These are phyloP conservation scores for Parasteatoda lunata DNA, from an alignment of 2,888 invertebrate genomes.

Conservation along the genomic window DNA sequence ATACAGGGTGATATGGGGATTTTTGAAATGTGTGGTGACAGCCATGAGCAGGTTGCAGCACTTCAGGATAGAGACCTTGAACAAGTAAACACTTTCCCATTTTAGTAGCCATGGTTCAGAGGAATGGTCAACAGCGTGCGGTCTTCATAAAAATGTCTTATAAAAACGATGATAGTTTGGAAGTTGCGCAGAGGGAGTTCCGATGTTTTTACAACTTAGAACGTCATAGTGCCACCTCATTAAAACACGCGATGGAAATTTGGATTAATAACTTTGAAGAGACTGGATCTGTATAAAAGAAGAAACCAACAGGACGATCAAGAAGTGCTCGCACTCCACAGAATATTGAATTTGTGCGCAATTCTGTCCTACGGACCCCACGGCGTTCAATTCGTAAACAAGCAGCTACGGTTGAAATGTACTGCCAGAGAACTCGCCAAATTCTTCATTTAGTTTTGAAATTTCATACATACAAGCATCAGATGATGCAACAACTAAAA, in stretches of 20 bases:
- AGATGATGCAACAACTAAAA: not conserved
- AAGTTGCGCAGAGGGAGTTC: not conserved
- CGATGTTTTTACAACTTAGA: not conserved
- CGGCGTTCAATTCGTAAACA: conserved; percentile 3
- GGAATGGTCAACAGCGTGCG: not conserved
- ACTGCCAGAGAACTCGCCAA: not conserved
- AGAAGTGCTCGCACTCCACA: not conserved
- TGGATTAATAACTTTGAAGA: conserved; percentile 8
- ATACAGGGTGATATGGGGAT: too few species aligned
- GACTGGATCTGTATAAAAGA: not conserved
- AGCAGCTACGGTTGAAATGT: not conserved
- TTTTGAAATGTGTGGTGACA: conserved; percentile 1
- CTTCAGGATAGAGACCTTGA: not conserved
- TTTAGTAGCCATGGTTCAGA: not conserved
- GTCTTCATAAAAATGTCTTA: not conserved
- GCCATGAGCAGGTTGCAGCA: conserved; percentile 2
- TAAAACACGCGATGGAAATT: not conserved
- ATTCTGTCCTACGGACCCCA: not conserved
- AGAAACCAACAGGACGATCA: not conserved
- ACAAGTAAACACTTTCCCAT: not conserved
- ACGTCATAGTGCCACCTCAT: not conserved
- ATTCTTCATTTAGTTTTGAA: conserved; percentile 11
- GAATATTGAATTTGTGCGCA: not conserved
- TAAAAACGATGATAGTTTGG: not conserved
- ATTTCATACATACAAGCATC: conserved; percentile 6